Evolutionary conservation across 2,113 vertebrate genomes (phyloP), one percentile per base, ranked within the genome.

Genomic region (Muscicapa adusta): DNA sequence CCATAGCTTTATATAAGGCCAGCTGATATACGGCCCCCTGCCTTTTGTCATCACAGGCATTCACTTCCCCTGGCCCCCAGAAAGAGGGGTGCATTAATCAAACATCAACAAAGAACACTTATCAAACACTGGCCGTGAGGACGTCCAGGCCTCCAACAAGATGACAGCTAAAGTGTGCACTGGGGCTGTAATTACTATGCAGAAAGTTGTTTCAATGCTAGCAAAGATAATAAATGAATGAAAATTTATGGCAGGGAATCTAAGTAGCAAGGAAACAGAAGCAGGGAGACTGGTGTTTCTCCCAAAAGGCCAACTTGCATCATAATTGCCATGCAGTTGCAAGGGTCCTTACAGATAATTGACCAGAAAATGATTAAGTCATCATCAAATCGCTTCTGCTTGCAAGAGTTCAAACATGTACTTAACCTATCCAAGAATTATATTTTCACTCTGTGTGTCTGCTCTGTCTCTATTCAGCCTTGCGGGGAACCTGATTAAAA

Each of bases 331-430:
- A 97, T 97, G 97, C 97, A 98, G 98, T 98, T 98, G 98, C 97
- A 98, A 98, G 98, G 98, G 98, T 98, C 98, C 99, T 99, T 98
- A 98, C 98, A 99, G 98, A 99, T 99, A 99, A 99, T 99, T 99
- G 99, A 99, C 98, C 99, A 99, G 99, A 99, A 99, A 99, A 99
- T 99, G 98, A 99, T 99, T 99, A 99, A 99, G 99, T 99, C 99
- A 99, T 99, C 99, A 99, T 99, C 98, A 99, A 98, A 99, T 99
- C 98, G 97, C 98, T 98, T 98, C 98, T 98, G 98, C 98, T 98
- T 98, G 98, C 98, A 98, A 99, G 98, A 99, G 99, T 99, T 99
- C 98, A 99, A 99, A 99, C 98, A 99, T 99, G 98, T 99, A 99
- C 99, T 99, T 99, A 99, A 99, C 98, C 99, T 98, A 98, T 99